A percentile compares a stretch with the other conserved stretches of the same genome.
Evolutionary conservation across 2,113 vertebrate genomes (phyloP).

Genomic region (Petroica traversi): DNA sequence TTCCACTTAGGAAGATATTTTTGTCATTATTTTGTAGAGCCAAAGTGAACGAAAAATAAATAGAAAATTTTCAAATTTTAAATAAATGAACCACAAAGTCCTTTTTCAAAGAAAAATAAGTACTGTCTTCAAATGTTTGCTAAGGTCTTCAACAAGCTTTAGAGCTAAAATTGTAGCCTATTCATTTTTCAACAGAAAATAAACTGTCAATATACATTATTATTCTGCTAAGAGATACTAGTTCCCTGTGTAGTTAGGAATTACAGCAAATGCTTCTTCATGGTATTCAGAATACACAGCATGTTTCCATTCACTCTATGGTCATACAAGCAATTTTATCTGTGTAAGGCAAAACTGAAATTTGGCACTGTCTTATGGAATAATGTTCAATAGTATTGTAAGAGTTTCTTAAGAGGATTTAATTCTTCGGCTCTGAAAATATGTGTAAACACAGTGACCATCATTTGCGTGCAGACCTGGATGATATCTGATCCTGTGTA

Average conservation of each 20-base stretch:
- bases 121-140: not conserved
- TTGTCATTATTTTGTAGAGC: not conserved
- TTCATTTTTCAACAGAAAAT: not conserved
- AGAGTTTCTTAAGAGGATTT: not conserved
- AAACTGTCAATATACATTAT: not conserved
- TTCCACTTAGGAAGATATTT: not conserved
- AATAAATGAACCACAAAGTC: not conserved
- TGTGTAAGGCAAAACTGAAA: not conserved
- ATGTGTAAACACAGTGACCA: not conserved
- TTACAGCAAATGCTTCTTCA: not conserved
- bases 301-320: not conserved
- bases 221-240: not conserved
- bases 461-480: not conserved
- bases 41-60: not conserved
- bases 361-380: not conserved
- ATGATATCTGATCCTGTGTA: not conserved
- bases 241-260: not conserved
- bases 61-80: not conserved
- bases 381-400: not conserved
- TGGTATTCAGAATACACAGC: not conserved
- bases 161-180: not conserved
- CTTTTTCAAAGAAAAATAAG: not conserved
- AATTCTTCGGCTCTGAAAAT: not conserved
- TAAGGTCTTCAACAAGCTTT: not conserved
- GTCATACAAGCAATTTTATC: not conserved